These are phyloP conservation scores for Typhlichthys eigenmanni DNA, from an alignment of 2,797 vertebrate genomes.

Conservation along the genomic window DNA sequence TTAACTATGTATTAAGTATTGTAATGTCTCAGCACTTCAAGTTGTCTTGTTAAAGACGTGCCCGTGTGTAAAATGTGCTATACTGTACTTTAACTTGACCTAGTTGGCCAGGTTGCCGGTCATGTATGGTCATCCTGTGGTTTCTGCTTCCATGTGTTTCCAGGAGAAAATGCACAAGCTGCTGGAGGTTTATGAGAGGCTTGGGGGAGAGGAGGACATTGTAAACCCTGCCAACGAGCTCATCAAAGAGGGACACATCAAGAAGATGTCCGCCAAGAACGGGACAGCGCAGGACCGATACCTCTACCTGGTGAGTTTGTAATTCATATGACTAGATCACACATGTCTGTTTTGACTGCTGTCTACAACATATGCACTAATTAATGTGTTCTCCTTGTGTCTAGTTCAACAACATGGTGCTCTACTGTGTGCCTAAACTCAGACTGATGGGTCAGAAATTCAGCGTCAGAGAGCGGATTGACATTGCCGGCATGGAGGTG, in stretches of 20 bases:
- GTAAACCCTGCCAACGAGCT: constrained; percentile 97
- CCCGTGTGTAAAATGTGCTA: too few species aligned
- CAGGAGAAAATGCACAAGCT: constrained; percentile 98
- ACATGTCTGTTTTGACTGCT: background rate
- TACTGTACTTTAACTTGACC: too few species aligned
- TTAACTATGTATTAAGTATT: too few species aligned
- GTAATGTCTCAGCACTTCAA: too few species aligned
- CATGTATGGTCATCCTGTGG: constrained; percentile 4
- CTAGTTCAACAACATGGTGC: constrained; percentile 97
- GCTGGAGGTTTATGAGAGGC: constrained; percentile 91
- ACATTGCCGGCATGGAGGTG: constrained; percentile 95
- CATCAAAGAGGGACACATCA: constrained; percentile 96
- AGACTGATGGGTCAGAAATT: constrained; percentile 96
- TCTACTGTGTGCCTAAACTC: constrained; percentile 96
- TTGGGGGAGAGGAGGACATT: constrained; percentile 95
- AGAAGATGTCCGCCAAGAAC: constrained; percentile 96
- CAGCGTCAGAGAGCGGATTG: constrained; percentile 93
- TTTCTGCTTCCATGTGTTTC: constrained; percentile 5
- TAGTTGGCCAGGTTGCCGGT: too few species aligned
- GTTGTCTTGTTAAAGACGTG: too few species aligned
- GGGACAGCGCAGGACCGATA: constrained; percentile 94
- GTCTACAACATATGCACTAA: background rate
- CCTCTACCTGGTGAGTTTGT: constrained; percentile 87
- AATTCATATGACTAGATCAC: background rate
- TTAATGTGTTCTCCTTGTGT: constrained; percentile 12